Evolutionary conservation across 2,888 invertebrate genomes (phyloP).

Genomic region (Drosophila suboccidentalis): DNA sequence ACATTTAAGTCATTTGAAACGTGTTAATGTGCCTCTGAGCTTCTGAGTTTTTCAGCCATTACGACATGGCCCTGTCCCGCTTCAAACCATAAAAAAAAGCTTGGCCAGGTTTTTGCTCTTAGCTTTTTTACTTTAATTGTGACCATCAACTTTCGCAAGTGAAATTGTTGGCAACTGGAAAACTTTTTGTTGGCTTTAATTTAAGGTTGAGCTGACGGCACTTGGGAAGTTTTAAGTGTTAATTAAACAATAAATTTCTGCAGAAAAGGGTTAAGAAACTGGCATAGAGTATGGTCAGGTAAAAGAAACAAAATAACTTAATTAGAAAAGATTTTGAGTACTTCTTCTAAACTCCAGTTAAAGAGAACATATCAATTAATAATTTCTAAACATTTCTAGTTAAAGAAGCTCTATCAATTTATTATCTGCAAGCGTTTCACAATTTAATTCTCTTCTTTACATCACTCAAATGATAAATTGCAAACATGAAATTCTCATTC

Average conservation of each 20-base stretch:
- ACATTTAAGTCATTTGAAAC: slow-evolving; percentile 66
- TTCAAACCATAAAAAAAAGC: slow-evolving; percentile 15
- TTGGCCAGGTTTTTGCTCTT: slow-evolving; percentile 42
- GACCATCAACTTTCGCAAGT: slow-evolving; percentile 68
- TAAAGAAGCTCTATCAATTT: background rate
- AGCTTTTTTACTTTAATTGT: slow-evolving; percentile 60
- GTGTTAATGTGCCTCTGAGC: slow-evolving; percentile 69
- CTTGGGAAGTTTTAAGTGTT: slow-evolving; percentile 46
- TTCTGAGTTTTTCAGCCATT: slow-evolving; percentile 53
- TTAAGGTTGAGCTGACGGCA: slow-evolving; percentile 20
- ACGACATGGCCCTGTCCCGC: slow-evolving; percentile 29
- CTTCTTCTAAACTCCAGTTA: background rate
- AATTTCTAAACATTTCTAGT: slow-evolving; percentile 6
- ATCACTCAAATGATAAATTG: slow-evolving; percentile 37
- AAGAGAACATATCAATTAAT: background rate
- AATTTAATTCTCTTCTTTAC: slow-evolving; percentile 16
- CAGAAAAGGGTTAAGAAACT: slow-evolving; percentile 12
- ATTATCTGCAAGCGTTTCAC: slow-evolving; percentile 13
- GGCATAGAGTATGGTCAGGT: slow-evolving; percentile 12
- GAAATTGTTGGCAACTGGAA: slow-evolving; percentile 61
- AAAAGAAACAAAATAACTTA: background rate
- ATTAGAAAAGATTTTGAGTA: background rate
- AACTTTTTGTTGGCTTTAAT: slow-evolving; percentile 31
- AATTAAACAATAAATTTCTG: slow-evolving; percentile 43
- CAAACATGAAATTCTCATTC: slow-evolving; percentile 13